Base-by-base conservation (phyloP, 2,797 vertebrate genomes). In the Xiphorhynchus erythropygius region DNA sequence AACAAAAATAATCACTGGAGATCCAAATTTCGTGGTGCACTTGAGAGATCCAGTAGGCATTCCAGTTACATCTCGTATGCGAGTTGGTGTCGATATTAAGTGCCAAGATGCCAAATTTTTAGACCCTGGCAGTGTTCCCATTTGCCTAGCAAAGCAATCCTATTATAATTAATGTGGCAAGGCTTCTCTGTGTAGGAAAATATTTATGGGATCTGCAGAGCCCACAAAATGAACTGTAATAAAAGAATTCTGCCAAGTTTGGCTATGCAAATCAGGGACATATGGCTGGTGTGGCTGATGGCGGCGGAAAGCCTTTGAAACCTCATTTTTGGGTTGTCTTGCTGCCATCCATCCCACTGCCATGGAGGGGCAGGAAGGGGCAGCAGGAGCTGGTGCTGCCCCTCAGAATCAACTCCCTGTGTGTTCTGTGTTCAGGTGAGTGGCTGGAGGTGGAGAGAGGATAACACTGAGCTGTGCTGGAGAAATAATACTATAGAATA, bases 201-300 rank as follows among this genome's bases (percentile, higher is more conserved):
- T 96, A 97, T 94, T 97, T 97, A 93, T 96, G 97, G 97, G 98
- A 97, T 98, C 95, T 98, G 98, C 97, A 98, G 96, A 97, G 97
- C 97, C 97, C 96, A 90, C 96, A 96, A 86, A 98, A 96, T 81
- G 96, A 97, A 76, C 95, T 5, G 1, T 76, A 52, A 67, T 37
- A 4, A 11, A 85, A 93, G 95, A 91, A 87, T 96, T 95, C 94
- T 97, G 96, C 97, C 96, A 92, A 89, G 95, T 67, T 86, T 55
- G 94, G 91, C 96, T 74, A 91, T 76, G 97, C 97, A 98, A 97
- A 97, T 97, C 91, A 80, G 98, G 98, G 97, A 98, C 97, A 97
- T 97, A 97, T 98, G 97, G 96, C 63, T 57, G 91, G 84, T 60
- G 90, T 87, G 97, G 98, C 93, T 62, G 71, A 90, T 94, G 68